A percentile compares a stretch with the other conserved stretches of the same genome.
Conservation (phyloP, 1,140 invertebrate species). For the Sitophilus oryzae region DNA sequence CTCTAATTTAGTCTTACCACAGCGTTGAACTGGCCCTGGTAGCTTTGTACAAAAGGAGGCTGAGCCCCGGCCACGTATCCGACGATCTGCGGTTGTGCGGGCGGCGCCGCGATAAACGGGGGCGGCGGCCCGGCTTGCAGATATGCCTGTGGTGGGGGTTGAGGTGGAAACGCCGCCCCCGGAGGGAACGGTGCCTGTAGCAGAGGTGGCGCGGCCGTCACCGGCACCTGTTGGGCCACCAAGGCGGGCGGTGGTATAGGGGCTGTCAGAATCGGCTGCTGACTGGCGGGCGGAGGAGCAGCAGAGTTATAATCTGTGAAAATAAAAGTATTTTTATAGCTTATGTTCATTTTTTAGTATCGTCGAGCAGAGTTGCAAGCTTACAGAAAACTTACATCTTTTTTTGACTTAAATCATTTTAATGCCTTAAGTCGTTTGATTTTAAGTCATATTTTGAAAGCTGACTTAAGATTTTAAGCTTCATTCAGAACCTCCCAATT, state of each 20-base stretch:
- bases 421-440: too few species aligned
- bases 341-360: neutral
- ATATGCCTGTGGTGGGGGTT: constrained; percentile 33
- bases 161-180: constrained; percentile 21
- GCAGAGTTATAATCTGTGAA: constrained; percentile 37
- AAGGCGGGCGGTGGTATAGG: constrained; percentile 26
- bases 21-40: constrained; percentile 39
- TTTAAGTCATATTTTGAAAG: too few species aligned
- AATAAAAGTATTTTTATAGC: constrained; percentile 4
- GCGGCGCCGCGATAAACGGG: constrained; percentile 30
- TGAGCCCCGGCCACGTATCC: constrained; percentile 37
- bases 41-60: constrained; percentile 30
- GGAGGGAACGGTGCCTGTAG: constrained; percentile 18
- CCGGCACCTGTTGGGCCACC: constrained; percentile 30
- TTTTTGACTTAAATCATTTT: too few species aligned
- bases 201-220: constrained; percentile 17
- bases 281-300: constrained; percentile 22
- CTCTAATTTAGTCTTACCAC: constrained; percentile 30
- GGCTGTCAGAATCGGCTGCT: constrained; percentile 28
- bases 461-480: too few species aligned
- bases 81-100: constrained; percentile 35
- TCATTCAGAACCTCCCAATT: too few species aligned
- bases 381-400: too few species aligned
- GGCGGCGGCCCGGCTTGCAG: constrained; percentile 32
- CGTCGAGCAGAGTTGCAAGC: too few species aligned